Base-by-base conservation (phyloP, 2,888 invertebrate species). In the Agrochola circellaris region DNA sequence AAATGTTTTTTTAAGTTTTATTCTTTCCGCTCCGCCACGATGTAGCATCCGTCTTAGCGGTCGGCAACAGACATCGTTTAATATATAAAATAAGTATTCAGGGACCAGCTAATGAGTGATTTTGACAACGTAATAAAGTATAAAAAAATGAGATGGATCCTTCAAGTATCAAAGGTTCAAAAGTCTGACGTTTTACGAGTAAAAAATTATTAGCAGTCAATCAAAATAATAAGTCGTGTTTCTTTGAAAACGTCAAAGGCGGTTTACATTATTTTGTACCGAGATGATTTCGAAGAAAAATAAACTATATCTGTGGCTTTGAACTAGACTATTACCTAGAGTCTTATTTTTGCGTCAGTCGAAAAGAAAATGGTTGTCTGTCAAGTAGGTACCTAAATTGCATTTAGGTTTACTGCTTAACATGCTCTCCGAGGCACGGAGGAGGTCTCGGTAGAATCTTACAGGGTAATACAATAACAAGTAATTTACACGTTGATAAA, bases 201-300 rank as follows among this genome's bases (percentile, higher is more conserved):
- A 64, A 67, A 67, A 73, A 65, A 65, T 17, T 68, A 83, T 74
- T 74, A 74, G 38, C 61, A 74, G 83, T 86, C 83, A 83, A 83
- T 86, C 73, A 83, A 83, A 83, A 72, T 86, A 82, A 83, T 72
- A 86, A 86, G 60, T 60, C 23, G 48, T 38, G 48, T 54, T 68
- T 73, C 77, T 61, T 30, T 45, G 78, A 77, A 68, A 38, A 2
- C 30, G 51, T 8, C 15, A 69, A 60, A 38, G 65, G 51, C 61
- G 45, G 54, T 78, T 82, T 62, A 20, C 70, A 26, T 51, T 64
- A 73, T 70, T 56, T 66, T 58, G 45, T 80, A 66, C 30, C 26
- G 48, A 68, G 26, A 34, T 79, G 17, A n/a, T 64, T 77, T 77
- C 26, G 1, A 54, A 77, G 68, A 60, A 68, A 82, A 76, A 48